Conservation (phyloP, 2,113 vertebrate genomes). For the Oceanodroma tethys region DNA sequence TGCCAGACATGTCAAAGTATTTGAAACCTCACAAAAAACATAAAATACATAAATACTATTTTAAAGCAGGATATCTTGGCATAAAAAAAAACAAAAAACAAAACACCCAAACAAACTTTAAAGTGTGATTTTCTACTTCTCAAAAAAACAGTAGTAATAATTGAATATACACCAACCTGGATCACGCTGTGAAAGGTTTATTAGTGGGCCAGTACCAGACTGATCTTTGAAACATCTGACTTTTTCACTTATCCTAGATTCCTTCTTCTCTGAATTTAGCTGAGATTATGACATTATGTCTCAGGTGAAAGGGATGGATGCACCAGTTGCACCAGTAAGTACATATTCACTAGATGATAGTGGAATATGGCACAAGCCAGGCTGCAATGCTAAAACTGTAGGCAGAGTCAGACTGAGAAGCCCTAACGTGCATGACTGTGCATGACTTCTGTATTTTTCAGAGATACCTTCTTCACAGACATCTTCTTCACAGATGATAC, state of each 20-base stretch:
- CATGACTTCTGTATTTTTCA: background rate
- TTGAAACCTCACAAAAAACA: background rate
- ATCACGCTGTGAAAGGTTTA: background rate
- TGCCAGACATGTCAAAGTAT: background rate
- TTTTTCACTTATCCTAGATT: background rate
- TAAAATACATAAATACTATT: background rate
- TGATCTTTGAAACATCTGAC: background rate
- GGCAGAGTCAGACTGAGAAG: background rate
- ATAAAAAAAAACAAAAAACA: background rate
- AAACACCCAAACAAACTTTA: background rate
- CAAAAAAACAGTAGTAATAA: background rate
- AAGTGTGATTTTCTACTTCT: background rate
- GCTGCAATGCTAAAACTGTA: background rate
- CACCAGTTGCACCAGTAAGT: background rate
- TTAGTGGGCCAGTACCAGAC: background rate
- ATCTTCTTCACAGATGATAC: background rate
- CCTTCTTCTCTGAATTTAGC: background rate
- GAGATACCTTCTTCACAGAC: background rate
- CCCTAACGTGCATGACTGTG: background rate
- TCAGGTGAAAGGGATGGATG: background rate
- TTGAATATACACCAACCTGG: background rate
- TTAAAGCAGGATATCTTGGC: background rate
- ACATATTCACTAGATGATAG: background rate
- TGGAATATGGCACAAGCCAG: background rate
- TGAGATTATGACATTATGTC: background rate